Evolutionary conservation across 1,140 invertebrate genomes (phyloP).

Genomic region (Leucophenga varia): DNA sequence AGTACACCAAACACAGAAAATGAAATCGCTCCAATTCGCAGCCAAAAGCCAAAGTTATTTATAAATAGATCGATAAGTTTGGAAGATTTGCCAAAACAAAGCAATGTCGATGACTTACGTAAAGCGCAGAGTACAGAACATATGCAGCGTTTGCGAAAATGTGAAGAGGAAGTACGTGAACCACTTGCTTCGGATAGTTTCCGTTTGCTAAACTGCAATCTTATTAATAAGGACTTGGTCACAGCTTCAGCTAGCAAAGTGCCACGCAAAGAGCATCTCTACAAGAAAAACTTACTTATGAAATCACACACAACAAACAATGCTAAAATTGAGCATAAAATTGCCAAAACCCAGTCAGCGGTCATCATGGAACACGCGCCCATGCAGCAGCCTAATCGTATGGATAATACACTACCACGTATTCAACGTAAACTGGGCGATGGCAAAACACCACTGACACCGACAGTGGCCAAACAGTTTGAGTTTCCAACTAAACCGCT

Average conservation of each 20-base stretch:
- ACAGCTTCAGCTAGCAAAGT: slow-evolving; percentile 8
- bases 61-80: slow-evolving; percentile 36
- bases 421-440: slow-evolving; percentile 41
- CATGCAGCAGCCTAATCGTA: slow-evolving; percentile 27
- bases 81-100: slow-evolving; percentile 18
- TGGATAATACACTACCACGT: slow-evolving; percentile 39
- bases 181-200: slow-evolving; percentile 47
- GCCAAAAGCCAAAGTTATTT: slow-evolving; percentile 15
- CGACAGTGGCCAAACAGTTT: slow-evolving; percentile 43
- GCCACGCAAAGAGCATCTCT: slow-evolving; percentile 33
- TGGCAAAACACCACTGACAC: slow-evolving; percentile 24
- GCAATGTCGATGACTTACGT: slow-evolving; percentile 20
- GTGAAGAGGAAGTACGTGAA: slow-evolving; percentile 14
- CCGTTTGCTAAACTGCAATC: neutral
- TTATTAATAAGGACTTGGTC: neutral
- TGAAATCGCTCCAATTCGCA: too few relatives aligned
- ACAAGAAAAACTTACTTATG: slow-evolving; percentile 38
- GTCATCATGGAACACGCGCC: slow-evolving; percentile 18
- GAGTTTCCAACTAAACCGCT: slow-evolving; percentile 32
- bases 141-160: slow-evolving; percentile 10
- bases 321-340: slow-evolving; percentile 45
- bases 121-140: slow-evolving; percentile 26
- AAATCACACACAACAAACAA: slow-evolving; percentile 39
- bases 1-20: too few relatives aligned
- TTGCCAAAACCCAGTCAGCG: slow-evolving; percentile 42